phyloP scores from a whole-genome alignment of 2,888 invertebrate genomes.

The Hermodice carunculata region DNA sequence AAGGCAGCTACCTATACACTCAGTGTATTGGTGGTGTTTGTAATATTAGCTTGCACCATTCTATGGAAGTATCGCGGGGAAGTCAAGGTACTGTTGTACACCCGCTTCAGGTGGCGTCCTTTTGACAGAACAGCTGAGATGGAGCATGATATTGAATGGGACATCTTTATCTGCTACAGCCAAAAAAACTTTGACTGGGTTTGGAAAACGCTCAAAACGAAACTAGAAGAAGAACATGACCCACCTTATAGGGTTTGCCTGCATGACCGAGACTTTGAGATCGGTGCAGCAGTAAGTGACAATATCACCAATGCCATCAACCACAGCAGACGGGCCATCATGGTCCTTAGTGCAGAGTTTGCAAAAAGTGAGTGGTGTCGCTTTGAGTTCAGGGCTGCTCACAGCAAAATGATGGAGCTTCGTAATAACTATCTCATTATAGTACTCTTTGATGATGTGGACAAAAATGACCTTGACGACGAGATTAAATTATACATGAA shows the following conservation, averaged over 20 bases:
- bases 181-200: background rate
- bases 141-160: constrained; percentile 9
- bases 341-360: constrained; percentile 9
- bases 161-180: constrained; percentile 13
- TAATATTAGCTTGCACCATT: background rate
- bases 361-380: constrained; percentile 15
- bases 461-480: constrained; percentile 8
- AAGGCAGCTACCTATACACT: too few relatives aligned
- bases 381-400: constrained; percentile 11
- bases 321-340: constrained; percentile 5
- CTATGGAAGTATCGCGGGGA: constrained; percentile 1
- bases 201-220: background rate
- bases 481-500: constrained; percentile 11
- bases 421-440: constrained; percentile 12
- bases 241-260: background rate
- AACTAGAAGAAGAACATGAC: background rate
- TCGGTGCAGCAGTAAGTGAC: constrained; percentile 7
- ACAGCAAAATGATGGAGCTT: constrained; percentile 1
- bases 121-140: constrained; percentile 1
- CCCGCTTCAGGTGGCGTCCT: constrained; percentile 13
- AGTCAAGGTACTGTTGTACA: constrained; percentile 9
- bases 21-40: background rate
- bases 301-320: constrained; percentile 7
- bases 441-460: constrained; percentile 1
- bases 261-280: constrained; percentile 6